A percentile compares a stretch with the other conserved stretches of the same genome.
phyloP scores from a whole-genome alignment of 2,797 vertebrate species.

The Labeo calbasu region DNA sequence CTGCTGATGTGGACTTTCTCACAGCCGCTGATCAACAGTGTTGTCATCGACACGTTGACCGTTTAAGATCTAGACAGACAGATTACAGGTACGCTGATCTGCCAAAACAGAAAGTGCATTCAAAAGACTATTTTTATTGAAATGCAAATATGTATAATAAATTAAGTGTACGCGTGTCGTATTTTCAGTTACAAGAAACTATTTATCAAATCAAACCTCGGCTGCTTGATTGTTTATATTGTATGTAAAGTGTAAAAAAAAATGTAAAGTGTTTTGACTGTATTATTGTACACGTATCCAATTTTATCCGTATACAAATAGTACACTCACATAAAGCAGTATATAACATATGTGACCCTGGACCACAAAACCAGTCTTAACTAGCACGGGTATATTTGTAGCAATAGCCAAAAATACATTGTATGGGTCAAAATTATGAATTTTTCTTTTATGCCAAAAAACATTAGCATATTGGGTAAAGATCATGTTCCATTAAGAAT shows the following conservation, averaged over 20 bases:
- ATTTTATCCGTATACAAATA: not conserved
- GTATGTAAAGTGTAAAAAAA: not conserved
- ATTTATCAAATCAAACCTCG: not conserved
- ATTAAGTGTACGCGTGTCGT: not conserved
- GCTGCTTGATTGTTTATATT: not conserved
- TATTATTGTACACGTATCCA: not conserved
- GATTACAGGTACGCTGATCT: slow-evolving; percentile 44
- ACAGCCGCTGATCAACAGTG: slow-evolving; percentile 5
- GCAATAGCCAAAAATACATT: too few species aligned
- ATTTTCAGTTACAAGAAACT: not conserved
- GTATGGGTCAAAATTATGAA: too few species aligned
- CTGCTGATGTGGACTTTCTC: slow-evolving; percentile 39
- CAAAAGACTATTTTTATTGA: not conserved
- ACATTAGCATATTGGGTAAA: too few species aligned
- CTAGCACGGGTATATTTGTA: too few species aligned
- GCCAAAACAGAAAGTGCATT: not conserved
- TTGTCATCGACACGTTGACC: not conserved
- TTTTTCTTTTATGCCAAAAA: too few species aligned
- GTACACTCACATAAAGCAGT: not conserved
- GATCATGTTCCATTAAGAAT: too few species aligned
- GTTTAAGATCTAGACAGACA: slow-evolving; percentile 7
- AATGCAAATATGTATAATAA: too few species aligned
- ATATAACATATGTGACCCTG: too few species aligned
- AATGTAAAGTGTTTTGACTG: not conserved
- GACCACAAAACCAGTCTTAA: too few species aligned